Conservation (phyloP, 2,888 invertebrate genomes). For the Halictus quadricinctus region DNA sequence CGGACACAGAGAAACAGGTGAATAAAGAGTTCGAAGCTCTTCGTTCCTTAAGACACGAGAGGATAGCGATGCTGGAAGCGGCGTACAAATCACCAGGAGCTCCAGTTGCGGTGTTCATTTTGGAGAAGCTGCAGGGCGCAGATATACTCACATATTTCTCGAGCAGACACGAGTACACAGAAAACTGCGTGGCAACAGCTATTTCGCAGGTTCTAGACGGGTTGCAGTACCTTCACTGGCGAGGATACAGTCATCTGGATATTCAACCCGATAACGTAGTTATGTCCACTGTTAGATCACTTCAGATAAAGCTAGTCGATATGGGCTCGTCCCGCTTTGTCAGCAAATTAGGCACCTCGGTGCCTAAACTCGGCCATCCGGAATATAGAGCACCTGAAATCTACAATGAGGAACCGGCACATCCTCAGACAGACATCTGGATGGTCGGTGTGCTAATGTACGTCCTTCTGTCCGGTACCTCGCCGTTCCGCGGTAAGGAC, state of each 20-base stretch:
- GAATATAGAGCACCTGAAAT: conserved; percentile 96
- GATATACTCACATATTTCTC: conserved; percentile 95
- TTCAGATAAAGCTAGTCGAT: conserved; percentile 95
- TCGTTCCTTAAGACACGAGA: conserved; percentile 92
- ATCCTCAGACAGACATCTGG: conserved; percentile 97
- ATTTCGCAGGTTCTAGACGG: conserved; percentile 94
- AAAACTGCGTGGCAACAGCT: conserved; percentile 94
- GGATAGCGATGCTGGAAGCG: conserved; percentile 90
- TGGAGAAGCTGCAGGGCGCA: conserved; percentile 95
- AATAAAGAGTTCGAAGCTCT: conserved; percentile 93
- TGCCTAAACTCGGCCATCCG: conserved; percentile 87
- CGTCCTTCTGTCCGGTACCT: conserved; percentile 94
- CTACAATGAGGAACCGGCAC: conserved; percentile 92
- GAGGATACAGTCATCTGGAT: conserved; percentile 94
- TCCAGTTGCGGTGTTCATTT: conserved; percentile 88
- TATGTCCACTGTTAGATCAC: conserved; percentile 92
- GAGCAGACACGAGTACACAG: conserved; percentile 94
- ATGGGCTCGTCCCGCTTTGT: conserved; percentile 94
- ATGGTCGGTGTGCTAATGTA: conserved; percentile 96
- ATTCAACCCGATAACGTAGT: conserved; percentile 98
- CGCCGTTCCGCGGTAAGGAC: conserved; percentile 94
- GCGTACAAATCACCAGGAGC: conserved; percentile 88
- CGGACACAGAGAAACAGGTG: conserved; percentile 85
- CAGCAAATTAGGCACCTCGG: conserved; percentile 89
- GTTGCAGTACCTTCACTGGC: conserved; percentile 97